phyloP scores from a whole-genome alignment of 1,140 invertebrate species.

The Bombus superbus region DNA sequence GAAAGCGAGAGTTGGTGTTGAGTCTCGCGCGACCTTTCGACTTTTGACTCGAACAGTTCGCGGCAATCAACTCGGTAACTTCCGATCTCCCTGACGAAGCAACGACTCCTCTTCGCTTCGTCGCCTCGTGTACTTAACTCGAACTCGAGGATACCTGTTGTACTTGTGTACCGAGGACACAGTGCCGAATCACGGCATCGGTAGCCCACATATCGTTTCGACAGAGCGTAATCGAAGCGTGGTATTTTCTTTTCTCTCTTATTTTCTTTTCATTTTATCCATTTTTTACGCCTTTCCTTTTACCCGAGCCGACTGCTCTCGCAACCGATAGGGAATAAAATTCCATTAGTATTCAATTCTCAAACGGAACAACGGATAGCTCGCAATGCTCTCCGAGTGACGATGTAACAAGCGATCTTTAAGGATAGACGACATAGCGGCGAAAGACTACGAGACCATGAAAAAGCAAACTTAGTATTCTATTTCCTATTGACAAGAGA shows the following conservation, averaged over 20 bases:
- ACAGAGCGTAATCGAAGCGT: neutral
- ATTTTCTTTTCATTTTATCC: neutral
- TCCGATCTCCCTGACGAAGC: neutral
- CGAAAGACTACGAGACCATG: neutral
- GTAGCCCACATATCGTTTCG: neutral
- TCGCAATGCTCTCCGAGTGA: neutral
- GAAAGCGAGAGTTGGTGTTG: constrained; percentile 90
- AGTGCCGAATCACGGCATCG: no score
- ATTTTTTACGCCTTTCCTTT: neutral
- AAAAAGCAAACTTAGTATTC: neutral
- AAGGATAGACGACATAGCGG: neutral
- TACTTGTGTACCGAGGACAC: neutral
- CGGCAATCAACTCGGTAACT: no score
- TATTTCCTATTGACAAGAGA: neutral
- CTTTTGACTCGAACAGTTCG: neutral
- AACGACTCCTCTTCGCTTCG: neutral
- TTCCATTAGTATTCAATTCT: neutral
- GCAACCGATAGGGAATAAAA: neutral
- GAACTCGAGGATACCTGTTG: neutral
- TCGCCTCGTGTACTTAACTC: constrained; percentile 26
- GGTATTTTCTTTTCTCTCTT: neutral
- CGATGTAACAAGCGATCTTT: neutral
- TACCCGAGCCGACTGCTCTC: neutral
- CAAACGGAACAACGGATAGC: neutral
- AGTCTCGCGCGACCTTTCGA: constrained; percentile 36